phyloP scores from a whole-genome alignment of 2,888 invertebrate genomes.

The Ferdinandea cuprea region DNA sequence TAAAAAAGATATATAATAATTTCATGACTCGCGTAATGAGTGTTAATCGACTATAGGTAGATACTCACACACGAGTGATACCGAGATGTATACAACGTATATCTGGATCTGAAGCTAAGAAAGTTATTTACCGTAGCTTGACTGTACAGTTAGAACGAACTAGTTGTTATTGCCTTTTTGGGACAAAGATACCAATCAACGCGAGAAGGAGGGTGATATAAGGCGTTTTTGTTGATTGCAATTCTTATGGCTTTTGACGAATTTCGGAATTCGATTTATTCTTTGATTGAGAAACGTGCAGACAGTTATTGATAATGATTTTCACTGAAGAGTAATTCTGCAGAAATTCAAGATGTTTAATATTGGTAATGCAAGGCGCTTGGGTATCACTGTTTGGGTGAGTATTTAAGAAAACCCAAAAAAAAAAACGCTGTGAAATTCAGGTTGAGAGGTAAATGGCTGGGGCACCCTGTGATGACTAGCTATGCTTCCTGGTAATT shows the following conservation, averaged over 20 bases:
- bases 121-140: background rate
- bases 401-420: background rate
- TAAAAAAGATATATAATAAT: conserved; percentile 17
- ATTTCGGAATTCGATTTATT: conserved; percentile 3
- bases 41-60: conserved; percentile 31
- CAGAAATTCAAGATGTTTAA: background rate
- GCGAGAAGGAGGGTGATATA: background rate
- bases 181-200: conserved; percentile 16
- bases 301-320: conserved; percentile 52
- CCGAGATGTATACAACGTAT: background rate
- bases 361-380: conserved; percentile 6
- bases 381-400: background rate
- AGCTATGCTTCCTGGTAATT: too few relatives aligned
- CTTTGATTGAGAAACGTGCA: conserved; percentile 3
- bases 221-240: conserved; percentile 21
- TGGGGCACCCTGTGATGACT: too few relatives aligned
- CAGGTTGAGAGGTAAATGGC: too few relatives aligned
- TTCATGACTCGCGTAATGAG: conserved; percentile 48
- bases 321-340: conserved; percentile 22
- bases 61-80: background rate
- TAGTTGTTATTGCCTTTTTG: conserved; percentile 32
- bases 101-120: too few relatives aligned
- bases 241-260: conserved; percentile 4
- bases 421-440: too few relatives aligned
- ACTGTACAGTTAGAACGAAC: conserved; percentile 42